Evolutionary conservation across 2,113 vertebrate genomes (phyloP).

Genomic region (Platysteira castanea): DNA sequence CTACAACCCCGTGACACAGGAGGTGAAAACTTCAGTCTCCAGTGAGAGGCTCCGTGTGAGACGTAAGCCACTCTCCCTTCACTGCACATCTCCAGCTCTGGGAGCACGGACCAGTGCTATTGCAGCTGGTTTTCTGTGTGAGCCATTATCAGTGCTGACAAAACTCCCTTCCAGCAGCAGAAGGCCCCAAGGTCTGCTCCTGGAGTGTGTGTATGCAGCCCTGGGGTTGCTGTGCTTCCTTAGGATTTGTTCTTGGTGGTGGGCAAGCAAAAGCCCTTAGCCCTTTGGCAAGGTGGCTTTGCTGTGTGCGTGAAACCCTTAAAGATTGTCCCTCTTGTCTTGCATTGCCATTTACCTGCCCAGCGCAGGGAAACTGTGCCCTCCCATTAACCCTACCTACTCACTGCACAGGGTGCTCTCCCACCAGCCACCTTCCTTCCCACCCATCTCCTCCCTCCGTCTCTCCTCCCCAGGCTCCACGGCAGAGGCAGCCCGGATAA

Average conservation of each 20-base stretch:
- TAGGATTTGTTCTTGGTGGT: neutral
- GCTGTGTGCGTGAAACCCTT: neutral
- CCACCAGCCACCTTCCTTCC: neutral
- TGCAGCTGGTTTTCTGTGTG: neutral
- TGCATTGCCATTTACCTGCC: neutral
- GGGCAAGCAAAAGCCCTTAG: neutral
- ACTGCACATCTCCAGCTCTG: neutral
- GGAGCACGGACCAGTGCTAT: neutral
- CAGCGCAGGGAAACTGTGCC: neutral
- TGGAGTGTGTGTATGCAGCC: neutral
- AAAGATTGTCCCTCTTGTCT: neutral
- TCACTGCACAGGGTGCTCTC: neutral
- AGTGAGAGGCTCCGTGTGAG: slow-evolving; percentile 91
- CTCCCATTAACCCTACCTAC: neutral
- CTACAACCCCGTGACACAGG: slow-evolving; percentile 94
- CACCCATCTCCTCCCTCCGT: neutral
- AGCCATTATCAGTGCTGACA: neutral
- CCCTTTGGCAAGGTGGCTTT: neutral
- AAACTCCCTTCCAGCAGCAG: neutral
- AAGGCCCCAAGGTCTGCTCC: neutral
- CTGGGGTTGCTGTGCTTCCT: neutral
- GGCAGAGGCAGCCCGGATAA: slow-evolving; percentile 90
- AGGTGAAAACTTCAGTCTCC: slow-evolving; percentile 91
- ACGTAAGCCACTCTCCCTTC: slow-evolving; percentile 75
- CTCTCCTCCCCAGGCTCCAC: slow-evolving; percentile 79